These are phyloP conservation scores for Leptoteleia sp. DNA, from an alignment of 1,140 invertebrate species.

Conservation along the genomic window DNA sequence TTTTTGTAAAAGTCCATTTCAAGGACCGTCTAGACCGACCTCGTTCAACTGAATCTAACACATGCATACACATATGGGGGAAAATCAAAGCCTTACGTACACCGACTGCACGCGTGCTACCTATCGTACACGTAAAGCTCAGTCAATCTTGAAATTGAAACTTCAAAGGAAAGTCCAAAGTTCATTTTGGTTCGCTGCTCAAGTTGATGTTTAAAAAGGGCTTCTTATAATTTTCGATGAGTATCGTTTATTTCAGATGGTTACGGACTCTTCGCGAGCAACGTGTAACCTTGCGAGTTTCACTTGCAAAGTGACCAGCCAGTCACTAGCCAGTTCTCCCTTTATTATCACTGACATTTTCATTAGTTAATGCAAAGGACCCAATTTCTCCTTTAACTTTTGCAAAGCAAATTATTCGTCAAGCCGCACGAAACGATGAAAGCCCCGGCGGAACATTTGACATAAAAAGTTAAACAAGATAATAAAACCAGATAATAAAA, in stretches of 20 bases:
- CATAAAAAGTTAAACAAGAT: too few species aligned
- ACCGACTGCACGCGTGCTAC: slow-evolving; percentile 44
- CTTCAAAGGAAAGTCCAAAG: slow-evolving; percentile 56
- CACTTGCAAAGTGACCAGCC: too few species aligned
- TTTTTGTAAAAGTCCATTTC: slow-evolving; percentile 59
- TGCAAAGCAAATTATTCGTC: too few species aligned
- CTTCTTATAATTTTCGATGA: slow-evolving; percentile 43
- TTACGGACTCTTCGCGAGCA: too few species aligned
- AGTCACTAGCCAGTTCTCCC: too few species aligned
- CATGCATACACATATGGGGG: slow-evolving; percentile 49
- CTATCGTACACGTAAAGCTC: slow-evolving; percentile 53
- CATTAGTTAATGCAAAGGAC: too few species aligned
- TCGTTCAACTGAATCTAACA: slow-evolving; percentile 56
- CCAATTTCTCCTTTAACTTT: too few species aligned
- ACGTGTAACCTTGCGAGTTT: too few species aligned
- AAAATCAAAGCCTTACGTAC: slow-evolving; percentile 59
- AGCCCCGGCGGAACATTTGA: too few species aligned
- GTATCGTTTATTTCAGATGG: slow-evolving; percentile 44
- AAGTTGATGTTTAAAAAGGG: slow-evolving; percentile 41
- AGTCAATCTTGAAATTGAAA: slow-evolving; percentile 66
- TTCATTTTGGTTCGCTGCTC: slow-evolving; percentile 49
- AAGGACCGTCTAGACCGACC: slow-evolving; percentile 57
- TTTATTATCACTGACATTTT: too few species aligned
- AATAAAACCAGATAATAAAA: too few species aligned
- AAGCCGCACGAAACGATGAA: too few species aligned